Evolutionary conservation across 2,797 vertebrate species (phyloP).

Genomic region (Macrochelys suwanniensis): DNA sequence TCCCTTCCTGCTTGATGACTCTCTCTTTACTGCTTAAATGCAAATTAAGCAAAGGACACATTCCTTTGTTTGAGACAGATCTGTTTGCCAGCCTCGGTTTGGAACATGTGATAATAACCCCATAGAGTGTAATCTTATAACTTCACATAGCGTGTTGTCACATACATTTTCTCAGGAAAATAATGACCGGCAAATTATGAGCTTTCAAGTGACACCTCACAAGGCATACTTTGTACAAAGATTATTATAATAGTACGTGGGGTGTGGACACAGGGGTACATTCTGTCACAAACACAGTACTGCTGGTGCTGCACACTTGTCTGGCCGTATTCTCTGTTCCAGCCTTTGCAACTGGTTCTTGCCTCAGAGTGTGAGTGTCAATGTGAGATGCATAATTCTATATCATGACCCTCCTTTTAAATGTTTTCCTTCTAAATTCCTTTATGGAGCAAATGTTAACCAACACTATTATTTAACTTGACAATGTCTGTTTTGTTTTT

Average conservation of each 20-base stretch:
- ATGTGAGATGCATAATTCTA: not conserved
- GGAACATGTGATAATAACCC: not conserved
- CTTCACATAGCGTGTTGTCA: not conserved
- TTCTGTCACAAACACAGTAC: not conserved
- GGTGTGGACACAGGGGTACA: too few species aligned
- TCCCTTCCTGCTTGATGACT: not conserved
- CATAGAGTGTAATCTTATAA: not conserved
- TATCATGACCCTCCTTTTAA: not conserved
- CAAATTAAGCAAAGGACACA: not conserved
- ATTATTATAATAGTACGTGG: too few species aligned
- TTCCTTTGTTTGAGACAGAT: not conserved
- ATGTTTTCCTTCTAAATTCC: not conserved
- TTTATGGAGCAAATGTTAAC: not conserved
- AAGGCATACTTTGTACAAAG: too few species aligned
- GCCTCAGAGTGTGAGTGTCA: not conserved
- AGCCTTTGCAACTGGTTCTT: not conserved
- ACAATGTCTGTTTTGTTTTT: not conserved
- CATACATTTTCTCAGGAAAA: not conserved
- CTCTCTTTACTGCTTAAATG: not conserved
- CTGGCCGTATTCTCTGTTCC: not conserved
- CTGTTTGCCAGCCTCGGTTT: not conserved
- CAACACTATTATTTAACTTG: not conserved
- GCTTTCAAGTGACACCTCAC: too few species aligned
- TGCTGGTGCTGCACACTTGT: not conserved
- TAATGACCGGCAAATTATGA: not conserved